Percentiles rank a stretch among this genome's conserved stretches.
These are phyloP conservation scores for Drosophila flavopinicola DNA, from an alignment of 2,888 invertebrate genomes.

Conservation along the genomic window DNA sequence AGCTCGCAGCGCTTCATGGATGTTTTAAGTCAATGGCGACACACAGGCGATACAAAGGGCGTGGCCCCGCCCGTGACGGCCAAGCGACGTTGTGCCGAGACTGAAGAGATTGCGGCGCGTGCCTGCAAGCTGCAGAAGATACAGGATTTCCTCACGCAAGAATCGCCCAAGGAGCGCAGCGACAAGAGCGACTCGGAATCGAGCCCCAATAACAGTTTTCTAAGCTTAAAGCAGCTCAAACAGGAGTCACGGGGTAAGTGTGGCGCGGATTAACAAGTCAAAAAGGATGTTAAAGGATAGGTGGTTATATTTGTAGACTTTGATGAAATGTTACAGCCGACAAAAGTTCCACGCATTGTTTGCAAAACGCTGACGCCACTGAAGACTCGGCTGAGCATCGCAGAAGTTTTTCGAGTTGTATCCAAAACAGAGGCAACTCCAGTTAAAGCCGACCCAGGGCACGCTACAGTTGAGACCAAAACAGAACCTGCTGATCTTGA, in stretches of 20 bases:
- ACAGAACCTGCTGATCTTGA: not conserved
- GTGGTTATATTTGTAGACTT: conserved; percentile 62
- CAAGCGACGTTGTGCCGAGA: conserved; percentile 74
- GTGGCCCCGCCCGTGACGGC: conserved; percentile 40
- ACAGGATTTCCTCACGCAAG: conserved; percentile 73
- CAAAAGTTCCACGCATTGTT: conserved; percentile 46
- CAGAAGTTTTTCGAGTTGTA: not conserved
- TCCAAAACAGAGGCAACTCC: not conserved
- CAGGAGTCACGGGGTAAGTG: conserved; percentile 53
- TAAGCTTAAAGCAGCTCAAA: conserved; percentile 48
- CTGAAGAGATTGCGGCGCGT: conserved; percentile 73
- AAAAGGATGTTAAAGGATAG: not conserved
- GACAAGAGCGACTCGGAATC: conserved; percentile 64
- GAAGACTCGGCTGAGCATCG: conserved; percentile 20
- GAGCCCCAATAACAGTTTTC: conserved; percentile 41
- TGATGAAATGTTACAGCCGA: conserved; percentile 59
- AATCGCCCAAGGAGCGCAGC: conserved; percentile 26
- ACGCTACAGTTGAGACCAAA: not conserved
- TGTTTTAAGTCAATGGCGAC: conserved; percentile 83
- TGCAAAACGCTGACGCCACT: conserved; percentile 62
- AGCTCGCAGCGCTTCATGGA: conserved; percentile 80
- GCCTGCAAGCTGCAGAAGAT: conserved; percentile 82
- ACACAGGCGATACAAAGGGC: conserved; percentile 80
- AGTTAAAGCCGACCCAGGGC: not conserved
- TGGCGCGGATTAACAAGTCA: not conserved